Evolutionary conservation across 1,140 invertebrate genomes (phyloP).

Genomic region (Gerris buenoi): DNA sequence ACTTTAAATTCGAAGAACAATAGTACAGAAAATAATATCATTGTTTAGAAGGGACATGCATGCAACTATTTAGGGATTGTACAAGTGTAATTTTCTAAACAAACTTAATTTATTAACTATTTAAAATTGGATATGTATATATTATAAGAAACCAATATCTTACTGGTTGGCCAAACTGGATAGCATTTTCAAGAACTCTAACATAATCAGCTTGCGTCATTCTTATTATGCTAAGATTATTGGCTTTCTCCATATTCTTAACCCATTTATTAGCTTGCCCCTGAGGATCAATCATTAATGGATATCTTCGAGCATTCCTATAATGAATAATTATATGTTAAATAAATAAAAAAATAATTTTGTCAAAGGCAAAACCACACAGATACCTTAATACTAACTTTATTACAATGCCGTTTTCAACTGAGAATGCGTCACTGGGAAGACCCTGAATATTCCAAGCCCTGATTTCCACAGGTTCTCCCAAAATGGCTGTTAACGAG

Average conservation of each 20-base stretch:
- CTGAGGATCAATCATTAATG: conserved; percentile 89
- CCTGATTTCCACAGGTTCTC: conserved; percentile 72
- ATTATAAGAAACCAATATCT: too few relatives aligned
- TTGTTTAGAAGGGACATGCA: too few relatives aligned
- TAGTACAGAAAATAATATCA: too few relatives aligned
- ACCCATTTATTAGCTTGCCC: conserved; percentile 88
- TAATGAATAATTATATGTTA: too few relatives aligned
- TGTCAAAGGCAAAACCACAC: too few relatives aligned
- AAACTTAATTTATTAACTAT: too few relatives aligned
- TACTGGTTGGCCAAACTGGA: conserved; percentile 80
- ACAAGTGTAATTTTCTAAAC: too few relatives aligned
- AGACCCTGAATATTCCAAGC: conserved; percentile 84
- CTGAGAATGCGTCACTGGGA: conserved; percentile 74
- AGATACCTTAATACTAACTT: conserved; percentile 34
- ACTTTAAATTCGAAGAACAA: too few relatives aligned
- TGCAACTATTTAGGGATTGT: too few relatives aligned
- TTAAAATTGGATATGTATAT: too few relatives aligned
- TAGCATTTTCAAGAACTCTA: conserved; percentile 73
- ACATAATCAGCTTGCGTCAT: conserved; percentile 69
- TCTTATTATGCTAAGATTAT: conserved; percentile 68
- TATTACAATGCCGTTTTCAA: conserved; percentile 85
- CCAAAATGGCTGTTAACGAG: conserved; percentile 56
- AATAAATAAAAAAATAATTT: too few relatives aligned
- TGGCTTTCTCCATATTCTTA: conserved; percentile 80
- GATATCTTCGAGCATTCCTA: conserved; percentile 70